These are phyloP conservation scores for Cerceris rybyensis DNA, from an alignment of 2,888 invertebrate genomes.

Conservation along the genomic window DNA sequence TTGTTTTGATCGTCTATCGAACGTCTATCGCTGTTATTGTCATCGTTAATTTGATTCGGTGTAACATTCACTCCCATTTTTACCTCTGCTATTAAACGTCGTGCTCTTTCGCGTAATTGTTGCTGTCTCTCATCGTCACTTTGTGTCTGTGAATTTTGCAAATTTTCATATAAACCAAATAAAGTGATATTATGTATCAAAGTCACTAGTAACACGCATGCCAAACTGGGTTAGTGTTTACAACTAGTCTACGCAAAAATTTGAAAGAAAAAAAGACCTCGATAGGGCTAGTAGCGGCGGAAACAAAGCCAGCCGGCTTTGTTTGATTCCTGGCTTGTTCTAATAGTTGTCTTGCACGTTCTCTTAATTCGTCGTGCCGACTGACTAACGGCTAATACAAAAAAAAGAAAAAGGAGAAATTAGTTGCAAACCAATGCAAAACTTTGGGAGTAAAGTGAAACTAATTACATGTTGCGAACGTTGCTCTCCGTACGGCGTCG, in stretches of 20 bases:
- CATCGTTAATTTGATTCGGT: constrained; percentile 77
- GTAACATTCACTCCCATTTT: constrained; percentile 84
- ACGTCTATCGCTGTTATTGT: constrained; percentile 77
- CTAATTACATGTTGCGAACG: constrained; percentile 79
- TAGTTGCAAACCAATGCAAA: constrained; percentile 32
- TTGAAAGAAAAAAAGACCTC: constrained; percentile 78
- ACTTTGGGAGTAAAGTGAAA: constrained; percentile 7
- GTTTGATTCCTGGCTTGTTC: constrained; percentile 87
- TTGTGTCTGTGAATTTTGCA: constrained; percentile 79
- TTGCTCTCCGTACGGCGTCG: constrained; percentile 76
- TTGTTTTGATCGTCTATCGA: constrained; percentile 80
- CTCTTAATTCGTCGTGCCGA: constrained; percentile 92
- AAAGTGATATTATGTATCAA: too few species aligned
- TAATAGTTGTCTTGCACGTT: constrained; percentile 91
- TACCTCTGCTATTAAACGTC: constrained; percentile 94
- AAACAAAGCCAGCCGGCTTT: constrained; percentile 81
- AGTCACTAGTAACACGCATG: too few species aligned
- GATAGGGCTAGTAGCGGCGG: constrained; percentile 83
- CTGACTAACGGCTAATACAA: constrained; percentile 87
- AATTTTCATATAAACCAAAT: background rate
- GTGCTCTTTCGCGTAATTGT: constrained; percentile 93
- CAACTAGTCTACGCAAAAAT: constrained; percentile 27
- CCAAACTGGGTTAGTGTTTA: constrained; percentile 1
- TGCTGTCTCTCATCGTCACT: constrained; percentile 94
- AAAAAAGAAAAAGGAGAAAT: constrained; percentile 70